Percentiles rank a stretch among this genome's conserved stretches.
Evolutionary conservation across 1,140 invertebrate species (phyloP).

Genomic region (Ceratosolen solmsi): DNA sequence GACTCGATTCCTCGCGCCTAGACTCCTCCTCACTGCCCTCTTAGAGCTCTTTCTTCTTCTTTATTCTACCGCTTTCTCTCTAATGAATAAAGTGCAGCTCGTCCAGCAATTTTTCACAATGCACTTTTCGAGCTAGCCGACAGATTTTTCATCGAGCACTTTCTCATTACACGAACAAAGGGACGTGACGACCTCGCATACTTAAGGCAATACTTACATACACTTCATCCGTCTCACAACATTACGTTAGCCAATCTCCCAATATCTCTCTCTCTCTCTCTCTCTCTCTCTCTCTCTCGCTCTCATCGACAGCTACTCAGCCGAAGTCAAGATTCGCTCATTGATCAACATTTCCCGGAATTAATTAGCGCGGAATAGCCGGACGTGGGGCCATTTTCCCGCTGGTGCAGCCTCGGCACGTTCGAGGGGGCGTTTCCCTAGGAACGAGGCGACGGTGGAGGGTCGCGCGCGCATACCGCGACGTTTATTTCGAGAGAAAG

Average conservation of each 20-base stretch:
- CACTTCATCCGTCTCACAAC: too few relatives aligned
- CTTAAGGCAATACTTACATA: too few relatives aligned
- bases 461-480: constrained; percentile 31
- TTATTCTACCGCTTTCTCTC: background rate
- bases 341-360: too few relatives aligned
- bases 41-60: background rate
- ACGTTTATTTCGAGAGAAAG: constrained; percentile 47
- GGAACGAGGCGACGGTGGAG: background rate
- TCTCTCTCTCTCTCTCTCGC: too few relatives aligned
- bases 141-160: background rate
- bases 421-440: background rate
- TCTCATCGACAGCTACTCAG: too few relatives aligned
- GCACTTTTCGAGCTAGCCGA: background rate
- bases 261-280: too few relatives aligned
- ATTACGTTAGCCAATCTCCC: too few relatives aligned
- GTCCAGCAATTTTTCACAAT: background rate
- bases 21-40: background rate
- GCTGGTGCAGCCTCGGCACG: background rate
- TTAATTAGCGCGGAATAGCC: background rate
- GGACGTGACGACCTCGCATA: background rate
- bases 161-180: background rate
- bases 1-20: constrained; percentile 29
- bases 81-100: background rate
- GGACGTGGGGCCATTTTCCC: too few relatives aligned
- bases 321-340: too few relatives aligned